Percentiles rank a stretch among this genome's conserved stretches.
phyloP scores from a whole-genome alignment of 2,797 vertebrate species.

The Rhabdomys pumilio region DNA sequence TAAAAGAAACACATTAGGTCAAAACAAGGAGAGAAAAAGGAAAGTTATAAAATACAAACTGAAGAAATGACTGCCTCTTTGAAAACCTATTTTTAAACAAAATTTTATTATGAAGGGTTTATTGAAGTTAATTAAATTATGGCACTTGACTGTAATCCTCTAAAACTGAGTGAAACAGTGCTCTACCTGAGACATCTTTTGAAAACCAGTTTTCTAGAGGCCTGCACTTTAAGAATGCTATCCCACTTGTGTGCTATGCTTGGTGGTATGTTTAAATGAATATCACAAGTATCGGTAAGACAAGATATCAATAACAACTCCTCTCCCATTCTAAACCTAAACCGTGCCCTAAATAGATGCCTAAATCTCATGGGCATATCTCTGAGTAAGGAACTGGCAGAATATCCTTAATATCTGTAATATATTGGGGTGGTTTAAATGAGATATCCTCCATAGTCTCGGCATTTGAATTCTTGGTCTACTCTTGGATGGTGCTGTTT shows the following conservation, averaged over 20 bases:
- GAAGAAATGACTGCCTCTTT: neutral
- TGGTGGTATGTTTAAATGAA: neutral
- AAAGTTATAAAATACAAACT: slow-evolving; percentile 19
- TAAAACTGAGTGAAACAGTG: neutral
- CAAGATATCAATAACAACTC: neutral
- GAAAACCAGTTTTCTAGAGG: slow-evolving; percentile 44
- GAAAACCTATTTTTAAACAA: neutral
- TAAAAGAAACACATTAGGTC: slow-evolving; percentile 32
- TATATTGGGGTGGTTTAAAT: neutral
- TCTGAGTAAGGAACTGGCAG: neutral
- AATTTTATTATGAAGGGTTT: slow-evolving; percentile 31
- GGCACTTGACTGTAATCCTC: neutral
- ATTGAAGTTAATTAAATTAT: neutral
- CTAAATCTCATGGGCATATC: slow-evolving; percentile 2
- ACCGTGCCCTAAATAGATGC: neutral
- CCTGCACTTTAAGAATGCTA: neutral
- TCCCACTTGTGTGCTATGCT: neutral
- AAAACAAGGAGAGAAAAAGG: slow-evolving; percentile 33
- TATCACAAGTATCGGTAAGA: neutral
- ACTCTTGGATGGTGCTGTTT: neutral
- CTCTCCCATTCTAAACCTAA: neutral
- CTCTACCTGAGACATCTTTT: neutral
- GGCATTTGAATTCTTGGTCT: neutral
- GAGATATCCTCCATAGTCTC: neutral
- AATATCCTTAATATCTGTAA: slow-evolving; percentile 13